Evolutionary conservation across 92 coral and sea anemone genomes (phyloP).

Genomic region (Paramuricea clavata): DNA sequence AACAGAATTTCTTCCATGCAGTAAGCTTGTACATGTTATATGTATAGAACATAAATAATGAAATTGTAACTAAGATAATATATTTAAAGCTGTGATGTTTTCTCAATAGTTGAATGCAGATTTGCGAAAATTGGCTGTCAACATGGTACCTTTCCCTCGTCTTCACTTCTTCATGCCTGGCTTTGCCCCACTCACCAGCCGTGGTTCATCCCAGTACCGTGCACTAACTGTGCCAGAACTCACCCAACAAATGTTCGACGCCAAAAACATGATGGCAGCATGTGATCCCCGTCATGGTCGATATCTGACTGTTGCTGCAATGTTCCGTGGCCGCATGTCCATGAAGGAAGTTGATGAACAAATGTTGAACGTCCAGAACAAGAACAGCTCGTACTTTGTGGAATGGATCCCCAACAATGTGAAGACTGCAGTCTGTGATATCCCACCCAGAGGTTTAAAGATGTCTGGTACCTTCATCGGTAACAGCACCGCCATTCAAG

Average conservation of each 20-base stretch:
- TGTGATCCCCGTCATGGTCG: slow-evolving; percentile 16
- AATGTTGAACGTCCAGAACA: slow-evolving; percentile 6
- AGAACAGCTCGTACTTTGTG: slow-evolving; percentile 1
- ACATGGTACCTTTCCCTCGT: slow-evolving; percentile 99
- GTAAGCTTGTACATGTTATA: no score
- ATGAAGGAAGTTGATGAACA: slow-evolving; percentile 58
- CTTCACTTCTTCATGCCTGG: slow-evolving; percentile 98
- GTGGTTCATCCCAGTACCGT: slow-evolving; percentile 96
- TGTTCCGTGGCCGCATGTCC: slow-evolving; percentile 93
- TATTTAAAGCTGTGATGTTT: no score
- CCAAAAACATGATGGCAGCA: slow-evolving; percentile 5
- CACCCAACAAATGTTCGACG: neutral
- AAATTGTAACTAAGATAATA: no score
- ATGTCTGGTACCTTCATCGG: slow-evolving; percentile 80
- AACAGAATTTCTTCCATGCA: no score
- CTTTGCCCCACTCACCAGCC: slow-evolving; percentile 97
- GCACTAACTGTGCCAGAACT: slow-evolving; percentile 67
- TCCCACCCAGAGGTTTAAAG: slow-evolving; percentile 95
- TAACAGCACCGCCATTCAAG: slow-evolving; percentile 2
- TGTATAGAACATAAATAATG: no score
- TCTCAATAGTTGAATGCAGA: slow-evolving; percentile 87
- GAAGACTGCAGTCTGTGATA: slow-evolving; percentile 7
- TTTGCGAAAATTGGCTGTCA: slow-evolving; percentile 89
- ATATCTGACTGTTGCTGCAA: neutral
- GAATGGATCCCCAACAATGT: neutral